Conservation (phyloP, 1,140 invertebrate species). For the Pygmarrhopalites habei region DNA sequence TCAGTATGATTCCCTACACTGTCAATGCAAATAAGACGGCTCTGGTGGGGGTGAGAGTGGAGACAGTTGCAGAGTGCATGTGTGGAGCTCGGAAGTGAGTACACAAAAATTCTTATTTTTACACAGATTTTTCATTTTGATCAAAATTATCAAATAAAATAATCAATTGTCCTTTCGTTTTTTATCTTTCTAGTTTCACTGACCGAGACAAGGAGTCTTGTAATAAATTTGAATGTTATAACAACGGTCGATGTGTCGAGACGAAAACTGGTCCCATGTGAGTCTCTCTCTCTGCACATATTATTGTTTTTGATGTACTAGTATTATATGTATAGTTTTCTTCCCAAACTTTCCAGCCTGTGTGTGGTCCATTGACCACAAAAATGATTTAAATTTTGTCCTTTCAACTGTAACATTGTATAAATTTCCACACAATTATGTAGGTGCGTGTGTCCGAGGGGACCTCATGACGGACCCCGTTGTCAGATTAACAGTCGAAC, state of each 20-base stretch:
- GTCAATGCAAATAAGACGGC: constrained; percentile 95
- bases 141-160: too few relatives aligned
- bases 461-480: constrained; percentile 77
- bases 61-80: constrained; percentile 81
- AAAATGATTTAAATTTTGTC: constrained; percentile 13
- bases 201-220: constrained; percentile 71
- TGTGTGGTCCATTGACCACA: background rate
- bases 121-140: too few relatives aligned
- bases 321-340: too few relatives aligned
- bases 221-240: constrained; percentile 80
- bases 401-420: too few relatives aligned
- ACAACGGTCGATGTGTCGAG: constrained; percentile 88
- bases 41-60: constrained; percentile 82
- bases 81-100: constrained; percentile 86
- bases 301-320: background rate
- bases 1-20: constrained; percentile 82
- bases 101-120: too few relatives aligned
- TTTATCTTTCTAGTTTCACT: too few relatives aligned
- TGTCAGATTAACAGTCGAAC: constrained; percentile 92
- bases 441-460: constrained; percentile 78
- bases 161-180: too few relatives aligned
- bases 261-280: constrained; percentile 72
- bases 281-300: constrained; percentile 36
- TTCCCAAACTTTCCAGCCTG: background rate
- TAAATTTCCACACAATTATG: too few relatives aligned